Evolutionary conservation across 2,113 vertebrate species (phyloP).

Genomic region (Stigmatopora nigra): DNA sequence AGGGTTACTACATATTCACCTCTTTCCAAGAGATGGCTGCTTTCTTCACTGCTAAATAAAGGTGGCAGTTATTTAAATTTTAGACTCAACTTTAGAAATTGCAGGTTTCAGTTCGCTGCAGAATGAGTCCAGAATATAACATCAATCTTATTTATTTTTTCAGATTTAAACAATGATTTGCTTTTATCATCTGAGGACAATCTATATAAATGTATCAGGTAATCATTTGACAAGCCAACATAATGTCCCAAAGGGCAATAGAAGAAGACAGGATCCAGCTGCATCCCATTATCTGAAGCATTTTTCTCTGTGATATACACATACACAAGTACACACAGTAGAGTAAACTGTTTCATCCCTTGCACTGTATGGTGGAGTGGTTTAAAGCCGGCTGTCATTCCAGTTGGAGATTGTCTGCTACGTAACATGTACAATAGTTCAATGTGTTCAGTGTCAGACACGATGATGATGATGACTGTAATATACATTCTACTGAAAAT

Average conservation of each 20-base stretch:
- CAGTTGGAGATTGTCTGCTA: not conserved
- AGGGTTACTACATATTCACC: too few relatives aligned
- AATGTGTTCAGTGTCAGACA: not conserved
- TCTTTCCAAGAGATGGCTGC: not conserved
- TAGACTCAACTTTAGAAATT: not conserved
- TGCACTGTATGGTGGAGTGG: not conserved
- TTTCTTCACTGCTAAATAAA: not conserved
- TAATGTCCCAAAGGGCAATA: constrained; percentile 47
- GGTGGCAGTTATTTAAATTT: not conserved
- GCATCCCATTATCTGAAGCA: constrained; percentile 58
- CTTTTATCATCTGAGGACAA: constrained; percentile 7
- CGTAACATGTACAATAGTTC: constrained; percentile 1
- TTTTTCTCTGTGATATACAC: constrained; percentile 30
- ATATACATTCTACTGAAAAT: constrained; percentile 11
- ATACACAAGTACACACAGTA: constrained; percentile 16
- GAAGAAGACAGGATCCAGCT: constrained; percentile 70
- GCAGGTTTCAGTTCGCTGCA: not conserved
- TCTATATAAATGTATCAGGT: constrained; percentile 17
- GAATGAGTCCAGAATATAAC: not conserved
- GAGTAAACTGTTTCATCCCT: constrained; percentile 17
- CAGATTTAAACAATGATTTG: not conserved
- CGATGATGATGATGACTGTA: constrained; percentile 1
- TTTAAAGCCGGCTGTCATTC: constrained; percentile 6
- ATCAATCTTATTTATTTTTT: not conserved
- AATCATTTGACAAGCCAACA: constrained; percentile 24